Evolutionary conservation across 2,797 vertebrate genomes (phyloP).

Genomic region (Hephaestus fuliginosus): DNA sequence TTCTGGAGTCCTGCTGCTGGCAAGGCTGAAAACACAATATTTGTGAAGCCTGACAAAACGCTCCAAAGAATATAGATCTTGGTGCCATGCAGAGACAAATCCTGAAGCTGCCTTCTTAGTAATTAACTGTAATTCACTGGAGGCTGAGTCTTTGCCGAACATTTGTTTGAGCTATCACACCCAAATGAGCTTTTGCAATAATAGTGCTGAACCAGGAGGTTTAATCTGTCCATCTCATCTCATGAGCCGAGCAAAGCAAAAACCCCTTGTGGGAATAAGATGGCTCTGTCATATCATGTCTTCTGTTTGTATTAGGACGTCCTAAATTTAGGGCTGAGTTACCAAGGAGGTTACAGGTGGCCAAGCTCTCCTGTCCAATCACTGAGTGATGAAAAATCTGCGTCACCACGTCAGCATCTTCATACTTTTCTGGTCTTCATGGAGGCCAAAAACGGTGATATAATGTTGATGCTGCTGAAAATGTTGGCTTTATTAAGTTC

Average conservation of each 20-base stretch:
- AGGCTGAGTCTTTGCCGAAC: slow-evolving; percentile 26
- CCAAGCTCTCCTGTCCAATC: not conserved
- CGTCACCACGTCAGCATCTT: not conserved
- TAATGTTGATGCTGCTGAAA: not conserved
- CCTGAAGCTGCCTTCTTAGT: slow-evolving; percentile 29
- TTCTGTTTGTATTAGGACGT: not conserved
- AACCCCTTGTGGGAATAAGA: not conserved
- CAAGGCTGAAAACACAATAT: not conserved
- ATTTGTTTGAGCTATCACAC: slow-evolving; percentile 49
- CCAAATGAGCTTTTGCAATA: slow-evolving; percentile 47
- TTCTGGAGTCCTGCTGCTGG: not conserved
- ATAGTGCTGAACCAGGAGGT: slow-evolving; percentile 13
- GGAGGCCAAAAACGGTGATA: not conserved
- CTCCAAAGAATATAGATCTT: slow-evolving; percentile 3
- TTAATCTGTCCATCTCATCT: slow-evolving; percentile 25
- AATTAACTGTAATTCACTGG: slow-evolving; percentile 39
- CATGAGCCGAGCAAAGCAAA: slow-evolving; percentile 1
- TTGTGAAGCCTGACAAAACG: slow-evolving; percentile 14
- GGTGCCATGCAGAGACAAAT: slow-evolving; percentile 17
- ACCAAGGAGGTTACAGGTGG: not conserved
- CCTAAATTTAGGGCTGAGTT: not conserved
- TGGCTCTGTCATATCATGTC: not conserved
- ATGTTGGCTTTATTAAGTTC: not conserved
- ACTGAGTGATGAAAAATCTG: not conserved
- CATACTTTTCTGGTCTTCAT: not conserved